phyloP scores from a whole-genome alignment of 53 echinoderm and acorn worm species.

The Holothuria scabra region DNA sequence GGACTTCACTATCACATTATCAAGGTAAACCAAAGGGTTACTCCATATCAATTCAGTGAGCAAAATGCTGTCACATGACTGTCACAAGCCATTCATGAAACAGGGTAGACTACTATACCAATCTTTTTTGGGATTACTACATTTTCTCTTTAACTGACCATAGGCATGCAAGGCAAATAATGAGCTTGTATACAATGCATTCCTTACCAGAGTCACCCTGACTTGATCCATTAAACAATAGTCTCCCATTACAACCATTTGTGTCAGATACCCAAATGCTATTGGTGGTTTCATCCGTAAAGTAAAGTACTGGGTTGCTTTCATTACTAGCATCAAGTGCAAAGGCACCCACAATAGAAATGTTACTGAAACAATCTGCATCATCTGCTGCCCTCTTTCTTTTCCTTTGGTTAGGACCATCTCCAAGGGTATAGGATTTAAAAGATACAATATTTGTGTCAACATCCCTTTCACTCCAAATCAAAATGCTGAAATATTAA shows the following conservation, averaged over 20 bases:
- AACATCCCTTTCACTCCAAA: conserved; percentile 66
- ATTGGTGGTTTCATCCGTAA: conserved; percentile 48
- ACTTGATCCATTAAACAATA: conserved; percentile 62
- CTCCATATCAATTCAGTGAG: too few species aligned
- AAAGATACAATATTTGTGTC: background rate
- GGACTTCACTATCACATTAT: too few species aligned
- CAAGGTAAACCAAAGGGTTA: too few species aligned
- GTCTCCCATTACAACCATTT: conserved; percentile 66
- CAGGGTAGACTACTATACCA: too few species aligned
- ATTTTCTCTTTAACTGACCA: too few species aligned
- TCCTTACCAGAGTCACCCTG: conserved; percentile 69
- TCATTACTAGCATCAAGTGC: conserved; percentile 72
- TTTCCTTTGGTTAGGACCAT: background rate
- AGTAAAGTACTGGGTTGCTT: conserved; percentile 55
- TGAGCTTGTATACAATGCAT: background rate
- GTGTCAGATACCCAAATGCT: conserved; percentile 73
- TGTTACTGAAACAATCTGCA: background rate
- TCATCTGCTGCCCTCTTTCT: conserved; percentile 11
- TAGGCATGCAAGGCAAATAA: background rate
- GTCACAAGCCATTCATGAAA: too few species aligned
- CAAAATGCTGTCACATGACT: too few species aligned
- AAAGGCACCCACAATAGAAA: conserved; percentile 32
- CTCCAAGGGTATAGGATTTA: background rate
- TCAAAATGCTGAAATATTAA: conserved; percentile 58
- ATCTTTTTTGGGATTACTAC: too few species aligned